A percentile compares a stretch with the other conserved stretches of the same genome.
phyloP scores from a whole-genome alignment of 2,113 vertebrate genomes.

The Sphyrna mokarran region DNA sequence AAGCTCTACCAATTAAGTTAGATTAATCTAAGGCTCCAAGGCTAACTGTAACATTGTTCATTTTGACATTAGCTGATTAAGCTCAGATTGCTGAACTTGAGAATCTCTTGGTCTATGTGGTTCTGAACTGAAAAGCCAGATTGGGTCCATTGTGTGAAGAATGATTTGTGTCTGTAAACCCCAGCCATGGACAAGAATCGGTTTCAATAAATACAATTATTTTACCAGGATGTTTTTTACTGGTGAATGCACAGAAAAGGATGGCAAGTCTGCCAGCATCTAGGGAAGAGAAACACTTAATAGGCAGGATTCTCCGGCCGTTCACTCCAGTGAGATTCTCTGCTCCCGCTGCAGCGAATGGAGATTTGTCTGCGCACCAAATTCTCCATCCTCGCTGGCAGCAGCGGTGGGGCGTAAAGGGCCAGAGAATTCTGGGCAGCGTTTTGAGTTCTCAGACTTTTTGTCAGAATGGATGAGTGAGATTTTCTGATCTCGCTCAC shows the following conservation, averaged over 20 bases:
- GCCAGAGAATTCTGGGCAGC: too few relatives aligned
- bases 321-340: too few relatives aligned
- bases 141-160: background rate
- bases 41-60: background rate
- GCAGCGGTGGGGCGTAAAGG: too few relatives aligned
- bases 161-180: background rate
- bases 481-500: too few relatives aligned
- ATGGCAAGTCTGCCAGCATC: too few relatives aligned
- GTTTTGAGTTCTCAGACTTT: too few relatives aligned
- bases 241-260: background rate
- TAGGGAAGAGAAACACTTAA: too few relatives aligned
- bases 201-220: background rate
- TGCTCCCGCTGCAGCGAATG: too few relatives aligned
- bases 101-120: background rate
- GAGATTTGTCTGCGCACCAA: too few relatives aligned
- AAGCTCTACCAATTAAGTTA: background rate
- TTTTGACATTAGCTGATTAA: background rate
- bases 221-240: background rate
- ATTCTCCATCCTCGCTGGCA: too few relatives aligned
- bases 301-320: too few relatives aligned
- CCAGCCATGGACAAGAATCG: background rate
- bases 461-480: too few relatives aligned
- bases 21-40: background rate
- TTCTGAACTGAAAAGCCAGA: background rate
- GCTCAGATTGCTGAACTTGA: background rate